Evolutionary conservation across 2,888 invertebrate species (phyloP), one percentile per base, ranked within the genome.

Genomic region (Nineta flava): DNA sequence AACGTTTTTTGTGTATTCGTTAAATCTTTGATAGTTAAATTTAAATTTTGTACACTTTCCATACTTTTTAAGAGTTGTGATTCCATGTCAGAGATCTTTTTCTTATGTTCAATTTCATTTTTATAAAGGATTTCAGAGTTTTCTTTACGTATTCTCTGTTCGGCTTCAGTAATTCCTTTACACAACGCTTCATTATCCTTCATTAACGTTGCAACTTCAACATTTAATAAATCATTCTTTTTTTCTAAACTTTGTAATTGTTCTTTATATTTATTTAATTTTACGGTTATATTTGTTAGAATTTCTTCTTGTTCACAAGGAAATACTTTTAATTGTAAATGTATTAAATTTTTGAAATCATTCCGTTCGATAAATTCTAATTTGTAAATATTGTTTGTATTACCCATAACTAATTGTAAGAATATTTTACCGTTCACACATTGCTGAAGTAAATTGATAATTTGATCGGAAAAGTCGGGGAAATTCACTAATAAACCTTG

Each of bases 281-380:
- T 48, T 16, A 26, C 21, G 1, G 34, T 21, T n/a, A 48, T 42
- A 32, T 42, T 48, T 41, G 31, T 26, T 21, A 48, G 13, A 31
- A 48, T 42, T 31, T n/a, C 42, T 7, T 48, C 48, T 12, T 19
- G 16, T 48, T 48, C 48, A 42, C 41, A 48, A 13, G 41, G 17
- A 42, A 48, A 41, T 10, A 48, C 15, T 15, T 48, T 42, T 21
- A 48, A 26, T 42, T 42, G 48, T 16, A 48, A 16, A 42, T 48
- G 48, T 4, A 48, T 13, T 31, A 48, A 26, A 26, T 48, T 48
- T 15, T 48, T 48, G n/a, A 48, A 42, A 48, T 48, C 48, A 42
- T 26, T 48, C 9, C 48, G 48, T 42, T 48, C 48, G 13, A 48
- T 31, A 48, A 48, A 48, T 48, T 48, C 48, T 47, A 47, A 34